phyloP scores from a whole-genome alignment of 2,113 vertebrate genomes.

The Crotalus tigris region DNA sequence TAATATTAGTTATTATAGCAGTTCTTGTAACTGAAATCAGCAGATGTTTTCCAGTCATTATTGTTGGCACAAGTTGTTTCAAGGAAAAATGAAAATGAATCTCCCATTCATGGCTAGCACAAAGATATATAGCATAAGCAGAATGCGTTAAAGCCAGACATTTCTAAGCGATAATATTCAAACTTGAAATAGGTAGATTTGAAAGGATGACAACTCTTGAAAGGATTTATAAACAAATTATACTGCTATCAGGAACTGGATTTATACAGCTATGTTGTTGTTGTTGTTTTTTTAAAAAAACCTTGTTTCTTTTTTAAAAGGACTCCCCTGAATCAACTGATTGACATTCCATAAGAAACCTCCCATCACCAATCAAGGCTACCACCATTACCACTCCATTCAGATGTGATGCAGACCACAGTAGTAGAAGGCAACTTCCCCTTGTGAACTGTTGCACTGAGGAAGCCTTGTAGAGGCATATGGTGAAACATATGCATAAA shows the following conservation, averaged over 20 bases:
- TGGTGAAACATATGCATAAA: background rate
- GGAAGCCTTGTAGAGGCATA: background rate
- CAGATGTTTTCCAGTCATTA: conserved; percentile 51
- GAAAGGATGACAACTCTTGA: background rate
- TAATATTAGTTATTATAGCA: background rate
- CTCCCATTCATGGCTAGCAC: background rate
- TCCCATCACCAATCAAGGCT: background rate
- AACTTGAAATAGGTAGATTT: background rate
- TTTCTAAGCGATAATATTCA: background rate
- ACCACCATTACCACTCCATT: background rate
- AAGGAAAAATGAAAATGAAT: background rate
- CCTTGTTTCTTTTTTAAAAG: background rate
- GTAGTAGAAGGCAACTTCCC: background rate
- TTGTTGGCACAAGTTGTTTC: conserved; percentile 51
- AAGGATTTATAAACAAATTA: background rate
- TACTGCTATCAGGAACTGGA: background rate
- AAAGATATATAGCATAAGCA: background rate
- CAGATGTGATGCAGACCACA: background rate
- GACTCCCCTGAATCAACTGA: background rate
- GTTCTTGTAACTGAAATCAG: background rate
- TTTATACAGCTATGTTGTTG: background rate
- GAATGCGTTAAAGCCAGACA: background rate
- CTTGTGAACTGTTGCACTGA: background rate
- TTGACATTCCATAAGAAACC: background rate
- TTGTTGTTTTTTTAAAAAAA: background rate